Evolutionary conservation across 2,888 invertebrate species (phyloP).

Genomic region (Calephelis perditalis): DNA sequence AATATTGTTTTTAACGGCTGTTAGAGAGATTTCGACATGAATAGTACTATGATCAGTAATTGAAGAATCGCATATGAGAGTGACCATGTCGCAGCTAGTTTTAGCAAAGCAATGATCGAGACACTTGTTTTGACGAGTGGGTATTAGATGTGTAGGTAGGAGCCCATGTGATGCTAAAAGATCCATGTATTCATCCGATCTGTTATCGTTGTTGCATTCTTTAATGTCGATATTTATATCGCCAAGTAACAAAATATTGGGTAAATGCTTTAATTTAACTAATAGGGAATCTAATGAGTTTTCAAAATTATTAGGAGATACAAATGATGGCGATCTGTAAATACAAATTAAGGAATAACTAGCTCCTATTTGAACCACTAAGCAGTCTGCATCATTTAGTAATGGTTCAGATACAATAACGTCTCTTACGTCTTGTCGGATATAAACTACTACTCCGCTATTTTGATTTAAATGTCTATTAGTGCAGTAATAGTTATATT

Average conservation of each 20-base stretch:
- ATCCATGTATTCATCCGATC: slow-evolving; percentile 18
- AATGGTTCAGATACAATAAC: not conserved
- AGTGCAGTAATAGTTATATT: slow-evolving; percentile 15
- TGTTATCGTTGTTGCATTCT: not conserved
- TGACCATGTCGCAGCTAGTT: slow-evolving; percentile 1
- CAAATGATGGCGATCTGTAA: slow-evolving; percentile 19
- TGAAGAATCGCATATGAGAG: slow-evolving; percentile 19
- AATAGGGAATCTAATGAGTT: slow-evolving; percentile 4
- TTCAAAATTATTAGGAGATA: slow-evolving; percentile 9
- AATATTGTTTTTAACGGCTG: too few species aligned
- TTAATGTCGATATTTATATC: slow-evolving; percentile 22
- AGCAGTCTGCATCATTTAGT: not conserved
- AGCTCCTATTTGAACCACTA: not conserved
- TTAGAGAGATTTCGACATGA: too few species aligned
- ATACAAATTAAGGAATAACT: slow-evolving; percentile 16
- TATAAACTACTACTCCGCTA: slow-evolving; percentile 21
- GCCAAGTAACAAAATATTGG: slow-evolving; percentile 20
- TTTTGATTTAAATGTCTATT: not conserved
- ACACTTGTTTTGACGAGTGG: slow-evolving; percentile 22
- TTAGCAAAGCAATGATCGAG: slow-evolving; percentile 22
- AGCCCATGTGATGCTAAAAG: slow-evolving; percentile 18
- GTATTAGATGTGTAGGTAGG: slow-evolving; percentile 19
- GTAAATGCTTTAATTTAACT: slow-evolving; percentile 7
- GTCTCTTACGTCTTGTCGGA: slow-evolving; percentile 13
- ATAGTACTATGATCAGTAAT: slow-evolving; percentile 6